Percentiles rank a stretch among this genome's conserved stretches.
Conservation (phyloP, 2,888 invertebrate genomes). For the Drosophila quinaria region DNA sequence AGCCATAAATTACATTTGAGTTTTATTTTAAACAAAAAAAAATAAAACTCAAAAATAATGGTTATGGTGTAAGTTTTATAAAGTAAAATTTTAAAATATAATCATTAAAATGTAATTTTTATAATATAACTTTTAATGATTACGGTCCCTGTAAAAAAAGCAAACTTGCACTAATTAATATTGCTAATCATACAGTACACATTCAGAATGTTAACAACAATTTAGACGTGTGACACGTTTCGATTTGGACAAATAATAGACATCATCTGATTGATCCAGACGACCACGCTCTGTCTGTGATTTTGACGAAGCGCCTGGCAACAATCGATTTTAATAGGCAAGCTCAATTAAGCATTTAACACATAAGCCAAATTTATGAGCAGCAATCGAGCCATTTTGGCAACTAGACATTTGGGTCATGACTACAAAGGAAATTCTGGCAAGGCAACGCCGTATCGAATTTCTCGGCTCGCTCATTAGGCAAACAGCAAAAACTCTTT, state of each 20-base stretch:
- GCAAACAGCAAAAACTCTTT: constrained; percentile 59
- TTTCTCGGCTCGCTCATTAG: constrained; percentile 46
- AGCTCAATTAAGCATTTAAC: constrained; percentile 71
- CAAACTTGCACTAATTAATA: not conserved
- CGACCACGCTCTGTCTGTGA: constrained; percentile 22
- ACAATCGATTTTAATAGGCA: constrained; percentile 56
- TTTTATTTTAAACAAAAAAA: no score
- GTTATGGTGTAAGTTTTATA: no score
- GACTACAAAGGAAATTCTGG: constrained; percentile 68
- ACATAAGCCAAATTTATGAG: constrained; percentile 65
- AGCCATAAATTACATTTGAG: no score
- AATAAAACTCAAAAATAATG: no score
- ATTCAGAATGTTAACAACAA: constrained; percentile 19
- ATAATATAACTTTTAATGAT: no score
- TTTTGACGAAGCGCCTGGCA: constrained; percentile 36
- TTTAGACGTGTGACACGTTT: constrained; percentile 15
- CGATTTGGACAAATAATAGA: constrained; percentile 38
- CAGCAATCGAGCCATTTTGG: constrained; percentile 56
- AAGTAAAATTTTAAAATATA: no score
- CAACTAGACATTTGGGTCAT: constrained; percentile 70
- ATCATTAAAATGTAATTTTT: no score
- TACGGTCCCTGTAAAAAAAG: no score
- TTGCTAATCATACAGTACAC: constrained; percentile 11
- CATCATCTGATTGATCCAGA: constrained; percentile 32
- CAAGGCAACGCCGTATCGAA: constrained; percentile 17